Percentiles rank a stretch among this genome's conserved stretches.
Evolutionary conservation across 1,140 invertebrate genomes (phyloP).

Genomic region (Choristoneura fumiferana): DNA sequence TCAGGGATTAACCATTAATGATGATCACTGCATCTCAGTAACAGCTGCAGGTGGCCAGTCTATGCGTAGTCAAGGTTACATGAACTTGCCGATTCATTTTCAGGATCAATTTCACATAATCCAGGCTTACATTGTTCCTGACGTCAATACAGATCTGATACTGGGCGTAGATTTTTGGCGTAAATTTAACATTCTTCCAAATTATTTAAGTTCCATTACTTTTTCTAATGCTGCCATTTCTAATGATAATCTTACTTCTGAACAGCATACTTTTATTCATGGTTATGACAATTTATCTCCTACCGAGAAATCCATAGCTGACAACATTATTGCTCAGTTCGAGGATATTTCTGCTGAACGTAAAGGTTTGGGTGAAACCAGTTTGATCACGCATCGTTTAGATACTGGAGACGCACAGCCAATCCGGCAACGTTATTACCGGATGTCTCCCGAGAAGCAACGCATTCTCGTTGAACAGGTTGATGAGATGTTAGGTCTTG

Average conservation of each 20-base stretch:
- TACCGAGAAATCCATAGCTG: not conserved
- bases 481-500: constrained; percentile 7
- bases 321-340: not conserved
- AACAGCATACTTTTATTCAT: not conserved
- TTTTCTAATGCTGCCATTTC: not conserved
- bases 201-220: not conserved
- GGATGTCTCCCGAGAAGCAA: constrained; percentile 10
- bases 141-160: constrained; percentile 15
- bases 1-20: not conserved
- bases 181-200: constrained; percentile 21
- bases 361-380: constrained; percentile 3
- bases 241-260: not conserved
- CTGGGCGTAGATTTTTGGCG: constrained; percentile 28
- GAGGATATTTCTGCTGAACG: not conserved
- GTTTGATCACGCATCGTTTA: not conserved
- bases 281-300: not conserved
- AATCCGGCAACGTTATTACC: constrained; percentile 13
- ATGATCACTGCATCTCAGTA: constrained; percentile 17
- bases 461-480: constrained; percentile 5
- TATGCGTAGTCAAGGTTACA: constrained; percentile 22
- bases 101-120: constrained; percentile 22
- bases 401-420: constrained; percentile 13
- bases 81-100: constrained; percentile 24
- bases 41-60: constrained; percentile 23
- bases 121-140: constrained; percentile 24